Conservation (phyloP, 2,113 vertebrate species). For the Marmota flaviventris region DNA sequence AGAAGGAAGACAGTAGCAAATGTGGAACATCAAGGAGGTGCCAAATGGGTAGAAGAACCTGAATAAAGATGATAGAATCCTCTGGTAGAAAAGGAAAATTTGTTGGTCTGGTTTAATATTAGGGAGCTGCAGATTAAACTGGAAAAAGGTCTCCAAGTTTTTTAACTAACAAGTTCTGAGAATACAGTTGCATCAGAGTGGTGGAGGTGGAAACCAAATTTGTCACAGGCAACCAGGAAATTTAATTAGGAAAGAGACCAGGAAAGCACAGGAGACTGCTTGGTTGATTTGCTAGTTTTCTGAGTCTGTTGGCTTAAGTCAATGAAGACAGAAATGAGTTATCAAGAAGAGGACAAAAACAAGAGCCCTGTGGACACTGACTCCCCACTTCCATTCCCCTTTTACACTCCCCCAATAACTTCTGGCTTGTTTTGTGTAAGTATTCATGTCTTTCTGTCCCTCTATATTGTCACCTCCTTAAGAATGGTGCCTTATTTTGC, state of each 20-base stretch:
- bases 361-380: too few relatives aligned
- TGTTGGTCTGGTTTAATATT: not conserved
- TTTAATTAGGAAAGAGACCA: not conserved
- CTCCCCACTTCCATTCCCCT: not conserved
- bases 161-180: not conserved
- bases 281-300: not conserved
- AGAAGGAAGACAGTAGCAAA: not conserved
- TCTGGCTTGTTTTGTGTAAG: not conserved
- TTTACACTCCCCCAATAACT: too few relatives aligned
- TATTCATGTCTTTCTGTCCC: not conserved
- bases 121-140: not conserved
- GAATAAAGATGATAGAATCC: not conserved
- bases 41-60: not conserved
- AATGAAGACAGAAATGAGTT: not conserved
- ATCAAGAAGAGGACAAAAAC: not conserved
- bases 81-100: not conserved
- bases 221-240: not conserved
- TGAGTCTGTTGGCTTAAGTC: not conserved
- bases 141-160: not conserved
- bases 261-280: not conserved
- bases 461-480: not conserved
- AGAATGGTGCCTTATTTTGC: not conserved
- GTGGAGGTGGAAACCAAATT: not conserved
- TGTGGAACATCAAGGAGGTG: not conserved
- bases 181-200: not conserved